Conservation (phyloP, 2,888 invertebrate species). For the Phortica okadai region DNA sequence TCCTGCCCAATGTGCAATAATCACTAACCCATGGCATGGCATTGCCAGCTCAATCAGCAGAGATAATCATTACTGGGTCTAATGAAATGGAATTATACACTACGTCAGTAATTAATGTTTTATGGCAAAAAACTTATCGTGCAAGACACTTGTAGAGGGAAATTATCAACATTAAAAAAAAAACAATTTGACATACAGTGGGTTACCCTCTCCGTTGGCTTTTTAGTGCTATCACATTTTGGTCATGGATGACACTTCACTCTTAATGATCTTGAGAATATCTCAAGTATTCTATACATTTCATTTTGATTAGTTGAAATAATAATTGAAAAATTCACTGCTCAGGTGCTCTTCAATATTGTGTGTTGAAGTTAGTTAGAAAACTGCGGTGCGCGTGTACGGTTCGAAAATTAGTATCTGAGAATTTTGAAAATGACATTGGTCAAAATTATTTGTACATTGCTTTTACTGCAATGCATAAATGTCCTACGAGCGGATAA, state of each 20-base stretch:
- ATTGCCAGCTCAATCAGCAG: not conserved
- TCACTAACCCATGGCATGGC: not conserved
- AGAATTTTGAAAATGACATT: constrained; percentile 2
- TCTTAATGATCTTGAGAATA: constrained; percentile 33
- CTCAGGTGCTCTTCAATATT: not conserved
- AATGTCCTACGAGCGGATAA: constrained; percentile 29
- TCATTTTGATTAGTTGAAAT: not conserved
- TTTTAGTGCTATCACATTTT: constrained; percentile 7
- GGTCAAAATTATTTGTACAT: not conserved
- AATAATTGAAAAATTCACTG: not conserved
- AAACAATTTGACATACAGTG: not conserved
- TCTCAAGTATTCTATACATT: constrained; percentile 28
- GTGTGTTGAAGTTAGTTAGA: constrained; percentile 12
- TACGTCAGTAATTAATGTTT: constrained; percentile 1
- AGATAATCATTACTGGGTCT: constrained; percentile 5
- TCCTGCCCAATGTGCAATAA: not conserved
- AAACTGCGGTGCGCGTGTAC: not conserved
- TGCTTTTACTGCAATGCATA: constrained; percentile 46
- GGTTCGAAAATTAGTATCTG: constrained; percentile 1
- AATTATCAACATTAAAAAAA: not conserved
- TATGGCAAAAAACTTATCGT: not conserved
- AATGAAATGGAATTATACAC: not conserved
- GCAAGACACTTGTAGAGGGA: not conserved
- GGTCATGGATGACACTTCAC: constrained; percentile 21
- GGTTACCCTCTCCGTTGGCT: not conserved